Evolutionary conservation across 2,888 invertebrate species (phyloP).

Genomic region (Drosophila buzzatii): DNA sequence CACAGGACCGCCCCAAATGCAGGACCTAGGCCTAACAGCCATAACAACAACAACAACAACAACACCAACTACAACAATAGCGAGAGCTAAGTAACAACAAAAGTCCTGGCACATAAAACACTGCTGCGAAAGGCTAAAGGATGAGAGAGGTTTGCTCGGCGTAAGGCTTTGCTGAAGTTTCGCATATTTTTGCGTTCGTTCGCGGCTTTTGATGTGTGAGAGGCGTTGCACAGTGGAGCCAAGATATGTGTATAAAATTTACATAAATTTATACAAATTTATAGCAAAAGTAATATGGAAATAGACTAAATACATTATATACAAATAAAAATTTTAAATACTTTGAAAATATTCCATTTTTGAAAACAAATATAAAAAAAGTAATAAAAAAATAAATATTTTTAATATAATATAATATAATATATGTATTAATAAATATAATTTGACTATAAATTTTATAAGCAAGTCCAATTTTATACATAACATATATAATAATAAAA

Average conservation of each 20-base stretch:
- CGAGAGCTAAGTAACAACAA: constrained; percentile 36
- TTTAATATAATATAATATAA: no score
- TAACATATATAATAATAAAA: no score
- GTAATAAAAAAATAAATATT: no score
- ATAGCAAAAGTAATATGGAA: neutral
- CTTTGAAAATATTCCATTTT: no score
- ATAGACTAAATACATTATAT: no score
- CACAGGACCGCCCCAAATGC: constrained; percentile 40
- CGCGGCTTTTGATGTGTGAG: constrained; percentile 68
- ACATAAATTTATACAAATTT: neutral
- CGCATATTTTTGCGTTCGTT: constrained; percentile 73
- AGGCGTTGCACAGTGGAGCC: constrained; percentile 48
- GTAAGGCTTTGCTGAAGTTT: constrained; percentile 59
- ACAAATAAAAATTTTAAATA: no score
- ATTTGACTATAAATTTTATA: no score
- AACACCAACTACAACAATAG: constrained; percentile 20
- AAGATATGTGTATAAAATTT: neutral
- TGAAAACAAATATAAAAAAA: no score
- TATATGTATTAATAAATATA: no score
- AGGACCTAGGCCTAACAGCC: constrained; percentile 49
- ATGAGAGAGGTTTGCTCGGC: neutral
- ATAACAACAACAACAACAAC: no score
- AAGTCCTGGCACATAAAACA: constrained; percentile 68
- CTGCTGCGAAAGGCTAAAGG: constrained; percentile 26
- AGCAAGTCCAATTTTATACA: no score